Base-by-base conservation (phyloP, 2,888 invertebrate species). In the Andrena minutula region DNA sequence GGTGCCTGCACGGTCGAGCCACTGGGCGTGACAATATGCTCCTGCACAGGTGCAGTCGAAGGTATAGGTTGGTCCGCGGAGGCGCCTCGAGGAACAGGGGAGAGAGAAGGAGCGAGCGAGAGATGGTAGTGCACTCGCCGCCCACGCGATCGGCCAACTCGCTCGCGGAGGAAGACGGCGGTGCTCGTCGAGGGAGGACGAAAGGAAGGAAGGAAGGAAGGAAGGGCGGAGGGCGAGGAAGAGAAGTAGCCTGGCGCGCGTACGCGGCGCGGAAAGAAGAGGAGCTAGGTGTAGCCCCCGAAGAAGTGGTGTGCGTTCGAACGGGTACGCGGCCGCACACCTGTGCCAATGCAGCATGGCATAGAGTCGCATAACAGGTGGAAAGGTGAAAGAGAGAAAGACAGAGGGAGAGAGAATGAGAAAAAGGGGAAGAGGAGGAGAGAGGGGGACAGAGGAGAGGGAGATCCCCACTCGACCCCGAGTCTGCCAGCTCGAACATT, bases 331-430 rank as follows among this genome's bases (percentile, higher is more conserved):
- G 78, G 70, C 70, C 82, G 87, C 87, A 89, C 91, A 90, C 90
- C 89, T 92, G 91, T 88, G 88, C 86, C 89, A 88, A 88, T 85
- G 89, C 85, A 88, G 90, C 87, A 88, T 86, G 88, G 83, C 88
- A 89, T 82, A 83, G 89, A 88, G 87, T 89, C 90, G 90, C 85
- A 92, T 91, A 92, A 92, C 93, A 93, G 92, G 92, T 93, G 92
- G 91, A 93, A 92, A 88, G 89, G 86, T 85, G 83, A 87, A 74
- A 75, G 82, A 79, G 81, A 72, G 78, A 82, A 63, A 72, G 75
- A 80, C 8, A 56, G 61, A 53, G 64, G 69, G 69, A 47, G 88
- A 86, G 84, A 79, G 86, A 73, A 83, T 75, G 75, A 49, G 75
- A 72, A 70, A 69, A 82, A 66, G 72, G 74, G 61, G 75, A 81